A percentile compares a stretch with the other conserved stretches of the same genome.
phyloP scores from a whole-genome alignment of 1,140 invertebrate species.

The Onthophagus taurus region DNA sequence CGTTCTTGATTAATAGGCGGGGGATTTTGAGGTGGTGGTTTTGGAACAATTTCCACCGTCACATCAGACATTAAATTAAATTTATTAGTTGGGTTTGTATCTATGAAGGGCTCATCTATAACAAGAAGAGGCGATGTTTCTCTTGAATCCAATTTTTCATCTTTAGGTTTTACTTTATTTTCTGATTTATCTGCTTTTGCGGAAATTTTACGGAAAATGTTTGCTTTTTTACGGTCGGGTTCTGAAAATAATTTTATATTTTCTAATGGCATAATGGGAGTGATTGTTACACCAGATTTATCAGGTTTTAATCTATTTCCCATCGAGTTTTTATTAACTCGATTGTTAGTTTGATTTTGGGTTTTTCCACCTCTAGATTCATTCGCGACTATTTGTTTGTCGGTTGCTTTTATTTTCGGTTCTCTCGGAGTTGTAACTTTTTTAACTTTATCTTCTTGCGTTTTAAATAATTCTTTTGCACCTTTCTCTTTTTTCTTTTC shows the following conservation, averaged over 20 bases:
- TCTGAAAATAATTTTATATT: conserved; percentile 61
- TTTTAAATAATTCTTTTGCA: conserved; percentile 47
- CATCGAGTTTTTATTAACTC: conserved; percentile 37
- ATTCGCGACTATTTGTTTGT: too few species aligned
- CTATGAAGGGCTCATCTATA: conserved; percentile 40
- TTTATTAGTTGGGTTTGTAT: conserved; percentile 21
- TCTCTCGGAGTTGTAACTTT: conserved; percentile 44
- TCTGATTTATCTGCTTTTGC: conserved; percentile 52
- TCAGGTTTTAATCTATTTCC: conserved; percentile 42
- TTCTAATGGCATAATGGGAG: conserved; percentile 25
- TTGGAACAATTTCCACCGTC: conserved; percentile 34
- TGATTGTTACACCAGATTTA: conserved; percentile 37
- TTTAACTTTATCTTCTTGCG: conserved; percentile 40
- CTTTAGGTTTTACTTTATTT: conserved; percentile 41
- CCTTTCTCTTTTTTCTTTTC: conserved; percentile 58
- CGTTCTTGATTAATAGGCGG: conserved; percentile 22
- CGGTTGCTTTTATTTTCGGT: conserved; percentile 40
- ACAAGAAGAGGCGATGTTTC: conserved; percentile 41
- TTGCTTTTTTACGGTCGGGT: conserved; percentile 71
- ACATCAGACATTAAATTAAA: conserved; percentile 35
- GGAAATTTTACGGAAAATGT: conserved; percentile 78
- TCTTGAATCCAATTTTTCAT: conserved; percentile 37
- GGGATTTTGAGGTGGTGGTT: conserved; percentile 9
- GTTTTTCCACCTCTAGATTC: conserved; percentile 15
- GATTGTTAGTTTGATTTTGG: conserved; percentile 12